A percentile compares a stretch with the other conserved stretches of the same genome.
phyloP scores from a whole-genome alignment of 2,888 invertebrate species.

The Ethmia dodecea region DNA sequence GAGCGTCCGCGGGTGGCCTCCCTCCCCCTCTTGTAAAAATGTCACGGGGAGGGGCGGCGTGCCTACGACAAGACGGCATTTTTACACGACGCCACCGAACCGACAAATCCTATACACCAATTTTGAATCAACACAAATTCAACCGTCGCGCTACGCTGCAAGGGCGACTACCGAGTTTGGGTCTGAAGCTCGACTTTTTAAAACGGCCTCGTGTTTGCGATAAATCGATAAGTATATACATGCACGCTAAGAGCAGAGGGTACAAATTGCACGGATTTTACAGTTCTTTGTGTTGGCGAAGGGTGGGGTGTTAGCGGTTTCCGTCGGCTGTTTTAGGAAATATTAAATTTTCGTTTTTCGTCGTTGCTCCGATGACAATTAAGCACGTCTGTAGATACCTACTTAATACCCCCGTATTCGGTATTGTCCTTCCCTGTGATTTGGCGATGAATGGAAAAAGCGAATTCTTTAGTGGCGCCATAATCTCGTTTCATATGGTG shows the following conservation, averaged over 20 bases:
- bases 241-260: constrained; percentile 53
- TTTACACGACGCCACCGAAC: constrained; percentile 54
- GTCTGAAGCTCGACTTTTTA: constrained; percentile 45
- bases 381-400: too few species aligned
- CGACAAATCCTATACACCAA: constrained; percentile 48
- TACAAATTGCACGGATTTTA: constrained; percentile 69
- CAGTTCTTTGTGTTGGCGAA: constrained; percentile 58
- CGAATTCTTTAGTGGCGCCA: constrained; percentile 9
- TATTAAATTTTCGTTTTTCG: constrained; percentile 49
- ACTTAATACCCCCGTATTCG: too few species aligned
- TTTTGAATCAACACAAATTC: constrained; percentile 30
- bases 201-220: constrained; percentile 60
- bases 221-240: constrained; percentile 73
- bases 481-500: neutral
- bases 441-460: too few species aligned
- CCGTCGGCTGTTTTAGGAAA: constrained; percentile 55
- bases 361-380: too few species aligned
- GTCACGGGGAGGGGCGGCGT: constrained; percentile 60
- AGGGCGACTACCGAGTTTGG: constrained; percentile 20
- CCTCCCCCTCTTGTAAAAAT: constrained; percentile 63
- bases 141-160: constrained; percentile 26
- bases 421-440: too few species aligned
- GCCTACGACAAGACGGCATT: constrained; percentile 72
- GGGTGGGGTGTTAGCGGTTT: constrained; percentile 52
- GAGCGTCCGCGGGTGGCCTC: constrained; percentile 60